Evolutionary conservation across 35 echinoderm and acorn worm species (phyloP).

Genomic region (Heliocidaris tuberculata): DNA sequence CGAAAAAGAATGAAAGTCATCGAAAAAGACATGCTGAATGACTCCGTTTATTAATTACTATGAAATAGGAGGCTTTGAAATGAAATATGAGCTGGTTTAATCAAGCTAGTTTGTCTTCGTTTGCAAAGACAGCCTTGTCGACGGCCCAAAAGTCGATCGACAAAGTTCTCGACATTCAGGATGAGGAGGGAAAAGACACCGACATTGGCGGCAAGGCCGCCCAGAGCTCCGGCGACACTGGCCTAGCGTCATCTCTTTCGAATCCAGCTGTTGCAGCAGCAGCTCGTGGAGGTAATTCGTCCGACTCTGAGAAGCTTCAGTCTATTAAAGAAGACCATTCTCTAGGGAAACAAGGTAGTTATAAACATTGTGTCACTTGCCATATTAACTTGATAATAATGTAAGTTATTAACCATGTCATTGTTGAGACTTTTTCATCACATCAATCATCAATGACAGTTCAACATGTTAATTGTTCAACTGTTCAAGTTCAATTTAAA

Average conservation of each 20-base stretch:
- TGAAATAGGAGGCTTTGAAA: not conserved
- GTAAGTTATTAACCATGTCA: too few species aligned
- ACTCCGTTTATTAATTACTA: not conserved
- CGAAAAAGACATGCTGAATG: not conserved
- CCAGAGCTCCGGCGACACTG: not conserved
- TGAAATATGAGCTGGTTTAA: slow-evolving; percentile 99
- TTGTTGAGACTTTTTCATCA: too few species aligned
- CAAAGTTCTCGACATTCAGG: slow-evolving; percentile 90
- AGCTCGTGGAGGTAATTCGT: not conserved
- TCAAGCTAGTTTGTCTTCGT: slow-evolving; percentile 62
- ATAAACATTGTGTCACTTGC: too few species aligned
- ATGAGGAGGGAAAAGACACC: slow-evolving; percentile 50
- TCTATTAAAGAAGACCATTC: not conserved
- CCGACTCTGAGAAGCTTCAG: not conserved
- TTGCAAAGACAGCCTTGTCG: slow-evolving; percentile 91
- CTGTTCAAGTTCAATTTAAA: too few species aligned
- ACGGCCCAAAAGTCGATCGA: slow-evolving; percentile 96
- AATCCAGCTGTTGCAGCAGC: not conserved
- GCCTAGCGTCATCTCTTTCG: not conserved
- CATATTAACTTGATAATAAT: too few species aligned
- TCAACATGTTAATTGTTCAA: too few species aligned
- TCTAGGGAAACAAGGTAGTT: not conserved
- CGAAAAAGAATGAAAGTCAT: not conserved
- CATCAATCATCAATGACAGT: too few species aligned
- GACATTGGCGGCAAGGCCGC: not conserved